Percentiles rank a stretch among this genome's conserved stretches.
These are phyloP conservation scores for Melanotaenia trifasciata DNA, from an alignment of 2,797 vertebrate species.

Conservation along the genomic window DNA sequence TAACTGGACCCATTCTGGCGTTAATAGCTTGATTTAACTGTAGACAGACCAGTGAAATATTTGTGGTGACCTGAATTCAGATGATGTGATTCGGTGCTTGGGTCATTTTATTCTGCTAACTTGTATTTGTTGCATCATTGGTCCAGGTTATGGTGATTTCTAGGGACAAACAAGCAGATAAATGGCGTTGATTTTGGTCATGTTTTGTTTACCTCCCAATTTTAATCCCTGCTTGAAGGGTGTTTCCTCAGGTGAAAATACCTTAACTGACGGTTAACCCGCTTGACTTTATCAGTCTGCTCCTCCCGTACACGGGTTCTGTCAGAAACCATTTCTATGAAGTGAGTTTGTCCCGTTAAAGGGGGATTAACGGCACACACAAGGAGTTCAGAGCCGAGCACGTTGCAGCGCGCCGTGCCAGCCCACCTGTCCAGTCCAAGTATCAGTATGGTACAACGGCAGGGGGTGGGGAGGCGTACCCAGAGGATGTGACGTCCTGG, in stretches of 20 bases:
- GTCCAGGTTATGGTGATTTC: too few species aligned
- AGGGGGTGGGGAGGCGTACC: slow-evolving; percentile 7
- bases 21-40: too few species aligned
- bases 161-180: not conserved
- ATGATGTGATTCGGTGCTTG: too few species aligned
- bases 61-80: too few species aligned
- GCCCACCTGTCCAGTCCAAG: slow-evolving; percentile 65
- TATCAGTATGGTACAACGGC: not conserved
- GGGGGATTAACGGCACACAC: slow-evolving; percentile 61
- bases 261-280: slow-evolving; percentile 30
- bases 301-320: slow-evolving; percentile 36
- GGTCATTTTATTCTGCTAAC: too few species aligned
- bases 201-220: not conserved
- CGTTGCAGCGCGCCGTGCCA: slow-evolving; percentile 82
- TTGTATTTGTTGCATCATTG: too few species aligned
- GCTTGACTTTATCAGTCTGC: slow-evolving; percentile 29
- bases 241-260: slow-evolving; percentile 26
- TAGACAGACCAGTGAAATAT: too few species aligned
- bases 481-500: slow-evolving; percentile 64
- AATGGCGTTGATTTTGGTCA: not conserved
- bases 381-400: slow-evolving; percentile 81
- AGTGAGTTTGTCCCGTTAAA: slow-evolving; percentile 26
- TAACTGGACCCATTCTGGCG: too few species aligned
- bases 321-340: slow-evolving; percentile 51
- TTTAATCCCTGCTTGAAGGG: slow-evolving; percentile 5